Percentiles rank a stretch among this genome's conserved stretches.
phyloP scores from a whole-genome alignment of 2,113 vertebrate genomes.

The Brachypodius melanocephalos region DNA sequence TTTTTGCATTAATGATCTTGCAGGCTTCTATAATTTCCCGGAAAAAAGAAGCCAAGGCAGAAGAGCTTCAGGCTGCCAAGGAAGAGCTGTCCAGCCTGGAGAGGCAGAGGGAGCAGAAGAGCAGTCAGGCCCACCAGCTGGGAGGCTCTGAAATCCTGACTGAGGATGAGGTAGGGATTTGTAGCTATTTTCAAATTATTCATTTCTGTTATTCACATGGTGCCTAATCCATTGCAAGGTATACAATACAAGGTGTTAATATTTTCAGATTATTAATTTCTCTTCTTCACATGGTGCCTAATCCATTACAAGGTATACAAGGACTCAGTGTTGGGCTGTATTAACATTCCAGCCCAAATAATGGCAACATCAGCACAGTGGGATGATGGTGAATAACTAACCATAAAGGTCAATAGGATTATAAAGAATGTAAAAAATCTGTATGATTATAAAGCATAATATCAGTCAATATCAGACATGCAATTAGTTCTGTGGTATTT shows the following conservation, averaged over 20 bases:
- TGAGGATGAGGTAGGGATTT: conserved; percentile 85
- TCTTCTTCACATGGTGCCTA: neutral
- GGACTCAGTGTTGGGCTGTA: neutral
- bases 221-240: neutral
- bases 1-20: neutral
- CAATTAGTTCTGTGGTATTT: neutral
- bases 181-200: neutral
- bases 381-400: neutral
- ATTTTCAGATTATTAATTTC: neutral
- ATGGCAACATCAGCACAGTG: neutral
- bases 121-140: conserved; percentile 73
- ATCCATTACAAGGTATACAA: neutral
- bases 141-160: conserved; percentile 81
- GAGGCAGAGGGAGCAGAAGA: conserved; percentile 81
- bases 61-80: conserved; percentile 90
- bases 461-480: neutral
- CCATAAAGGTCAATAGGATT: neutral
- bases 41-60: conserved; percentile 92
- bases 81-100: conserved; percentile 84
- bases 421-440: neutral
- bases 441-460: neutral
- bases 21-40: conserved; percentile 92
- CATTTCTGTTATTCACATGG: too few species aligned
- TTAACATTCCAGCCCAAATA: neutral
- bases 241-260: neutral